Base-by-base conservation (phyloP, 2,888 invertebrate genomes). In the Coelinius sp. region DNA sequence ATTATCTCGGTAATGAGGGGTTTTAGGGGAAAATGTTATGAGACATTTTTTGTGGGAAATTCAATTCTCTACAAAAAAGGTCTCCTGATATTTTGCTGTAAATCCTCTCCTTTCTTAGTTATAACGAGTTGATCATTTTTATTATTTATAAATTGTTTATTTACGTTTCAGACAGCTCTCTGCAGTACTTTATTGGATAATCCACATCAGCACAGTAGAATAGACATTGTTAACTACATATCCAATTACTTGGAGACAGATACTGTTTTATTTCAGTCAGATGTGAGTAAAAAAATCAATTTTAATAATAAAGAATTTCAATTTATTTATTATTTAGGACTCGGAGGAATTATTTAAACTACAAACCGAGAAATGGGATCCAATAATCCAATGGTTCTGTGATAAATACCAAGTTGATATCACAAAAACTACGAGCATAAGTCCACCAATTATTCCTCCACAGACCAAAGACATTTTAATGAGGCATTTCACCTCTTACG, bases 141-240 rank as follows among this genome's bases (percentile, higher is more conserved):
- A 35, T 65, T 22, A 68, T 65, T 41, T 59, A 53, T 63, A 44
- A 25, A 17, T 22, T 38, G 8, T 14, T 70, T 67, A 65, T 46
- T 68, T 59, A 49, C 31, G 65, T 17, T 89, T 76, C 88, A 95
- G 93, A 98, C 96, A 10, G 93, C 95, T 0, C 88, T 99, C 35
- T 95, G 96, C 82, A 97, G 96, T 83, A 97, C 97, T 22, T 93
- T 94, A 27, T 88, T 97, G 74, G 99, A 99, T 86, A 99, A 99
- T 90, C 98, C 98, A 5, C 93, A 94, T 78, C 92, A 93, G 79
- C 89, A 94, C 74, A 93, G 91, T 2, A 92, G 93, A 84, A 90
- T 92, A 79, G 94, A 95, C 83, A 91, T 97, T 82, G 92, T 93
- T 0, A 92, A 92, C 82, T 93, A 94, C 82, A 90, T 97, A 76